These are phyloP conservation scores for Mesocricetus auratus DNA, from an alignment of 2,113 vertebrate genomes.

Conservation along the genomic window DNA sequence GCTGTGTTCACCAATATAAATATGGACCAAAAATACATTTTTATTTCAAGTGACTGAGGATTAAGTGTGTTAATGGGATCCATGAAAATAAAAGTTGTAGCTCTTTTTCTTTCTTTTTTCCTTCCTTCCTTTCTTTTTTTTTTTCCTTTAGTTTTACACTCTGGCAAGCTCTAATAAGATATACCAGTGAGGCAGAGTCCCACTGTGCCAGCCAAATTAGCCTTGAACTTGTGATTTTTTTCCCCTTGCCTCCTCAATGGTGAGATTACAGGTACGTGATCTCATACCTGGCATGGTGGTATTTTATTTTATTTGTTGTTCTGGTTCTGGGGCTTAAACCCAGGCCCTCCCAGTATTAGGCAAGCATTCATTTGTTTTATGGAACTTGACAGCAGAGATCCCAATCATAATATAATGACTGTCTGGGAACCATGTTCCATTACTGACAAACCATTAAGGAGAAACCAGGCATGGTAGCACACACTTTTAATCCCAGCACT, in stretches of 20 bases:
- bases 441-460: constrained; percentile 8
- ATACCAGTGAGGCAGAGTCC: background rate
- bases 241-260: background rate
- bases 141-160: constrained; percentile 58
- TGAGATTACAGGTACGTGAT: background rate
- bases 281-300: background rate
- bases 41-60: background rate
- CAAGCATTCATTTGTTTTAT: background rate
- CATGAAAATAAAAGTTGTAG: background rate
- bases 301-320: background rate
- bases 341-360: background rate
- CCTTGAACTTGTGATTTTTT: background rate
- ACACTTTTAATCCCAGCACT: background rate
- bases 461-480: background rate
- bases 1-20: accelerated
- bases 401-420: background rate
- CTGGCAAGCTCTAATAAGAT: background rate
- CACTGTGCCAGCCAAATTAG: background rate
- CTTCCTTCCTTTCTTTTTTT: background rate
- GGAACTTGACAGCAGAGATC: background rate
- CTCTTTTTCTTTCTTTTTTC: background rate
- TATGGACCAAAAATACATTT: background rate
- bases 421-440: constrained; percentile 40
- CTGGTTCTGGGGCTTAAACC: background rate
- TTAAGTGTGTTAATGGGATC: background rate